Percentiles rank a stretch among this genome's conserved stretches.
Evolutionary conservation across 2,888 invertebrate species (phyloP).

Genomic region (Hirtodrosophila confusa): DNA sequence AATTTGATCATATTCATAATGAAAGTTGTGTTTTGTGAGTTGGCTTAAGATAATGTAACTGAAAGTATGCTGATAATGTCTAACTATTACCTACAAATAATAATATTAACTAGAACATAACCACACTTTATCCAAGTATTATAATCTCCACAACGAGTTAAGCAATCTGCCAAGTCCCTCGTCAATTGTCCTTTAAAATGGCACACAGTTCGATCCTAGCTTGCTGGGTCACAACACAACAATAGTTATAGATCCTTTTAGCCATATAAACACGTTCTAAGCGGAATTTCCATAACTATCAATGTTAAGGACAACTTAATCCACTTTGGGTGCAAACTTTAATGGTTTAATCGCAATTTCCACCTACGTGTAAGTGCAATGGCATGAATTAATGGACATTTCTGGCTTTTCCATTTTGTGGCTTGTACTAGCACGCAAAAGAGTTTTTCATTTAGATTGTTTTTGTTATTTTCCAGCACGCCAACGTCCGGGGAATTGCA

Average conservation of each 20-base stretch:
- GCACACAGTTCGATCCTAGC: too few species aligned
- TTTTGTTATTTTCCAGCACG: constrained; percentile 14
- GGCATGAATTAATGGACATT: constrained; percentile 46
- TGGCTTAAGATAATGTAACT: too few species aligned
- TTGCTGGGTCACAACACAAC: not conserved
- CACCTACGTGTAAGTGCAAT: constrained; percentile 48
- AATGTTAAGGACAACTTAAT: constrained; percentile 33
- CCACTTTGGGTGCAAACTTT: constrained; percentile 42
- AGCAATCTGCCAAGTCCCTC: too few species aligned
- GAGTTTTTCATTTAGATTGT: constrained; percentile 2
- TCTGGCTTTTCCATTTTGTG: constrained; percentile 17
- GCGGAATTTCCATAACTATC: constrained; percentile 14
- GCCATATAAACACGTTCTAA: not conserved
- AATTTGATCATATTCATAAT: too few species aligned
- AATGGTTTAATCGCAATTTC: constrained; percentile 60
- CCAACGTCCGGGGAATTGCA: constrained; percentile 36
- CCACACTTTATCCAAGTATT: too few species aligned
- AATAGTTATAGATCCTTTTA: constrained; percentile 1
- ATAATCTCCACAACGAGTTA: too few species aligned
- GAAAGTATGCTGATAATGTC: too few species aligned
- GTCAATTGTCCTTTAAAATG: too few species aligned
- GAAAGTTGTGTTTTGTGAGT: too few species aligned
- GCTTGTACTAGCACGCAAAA: constrained; percentile 42
- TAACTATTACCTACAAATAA: too few species aligned
- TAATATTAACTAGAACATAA: too few species aligned